These are phyloP conservation scores for Cyrtorhinus lividipennis DNA, from an alignment of 1,140 invertebrate species.

Conservation along the genomic window DNA sequence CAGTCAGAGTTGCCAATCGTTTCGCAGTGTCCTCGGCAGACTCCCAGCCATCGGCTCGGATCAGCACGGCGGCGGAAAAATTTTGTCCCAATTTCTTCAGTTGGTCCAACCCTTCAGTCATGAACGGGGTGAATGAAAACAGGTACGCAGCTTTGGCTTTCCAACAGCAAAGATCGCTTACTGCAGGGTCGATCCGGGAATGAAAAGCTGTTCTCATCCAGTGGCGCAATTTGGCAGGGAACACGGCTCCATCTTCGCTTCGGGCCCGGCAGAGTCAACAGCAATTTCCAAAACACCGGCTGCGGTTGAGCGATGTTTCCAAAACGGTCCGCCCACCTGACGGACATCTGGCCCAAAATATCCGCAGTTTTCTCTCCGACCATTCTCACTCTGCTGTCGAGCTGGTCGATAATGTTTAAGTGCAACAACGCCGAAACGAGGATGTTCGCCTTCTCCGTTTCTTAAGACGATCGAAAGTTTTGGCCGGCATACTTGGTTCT, in stretches of 20 bases:
- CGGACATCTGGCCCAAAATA: constrained; percentile 5
- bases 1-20: constrained; percentile 11
- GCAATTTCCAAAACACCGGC: constrained; percentile 15
- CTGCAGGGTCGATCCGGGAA: background rate
- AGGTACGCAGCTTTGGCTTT: constrained; percentile 11
- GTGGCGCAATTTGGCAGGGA: constrained; percentile 14
- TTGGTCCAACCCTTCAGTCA: constrained; percentile 13
- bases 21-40: background rate
- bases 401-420: constrained; percentile 12
- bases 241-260: constrained; percentile 11
- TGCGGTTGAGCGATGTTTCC: constrained; percentile 14
- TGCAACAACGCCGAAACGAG: constrained; percentile 17
- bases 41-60: constrained; percentile 19
- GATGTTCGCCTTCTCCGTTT: constrained; percentile 14
- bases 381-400: constrained; percentile 13
- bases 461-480: constrained; percentile 13
- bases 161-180: constrained; percentile 1
- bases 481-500: background rate
- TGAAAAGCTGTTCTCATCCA: constrained; percentile 20
- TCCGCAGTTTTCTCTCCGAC: constrained; percentile 15
- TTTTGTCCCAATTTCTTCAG: background rate
- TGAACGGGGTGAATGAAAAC: constrained; percentile 13
- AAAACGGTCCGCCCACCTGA: constrained; percentile 6
- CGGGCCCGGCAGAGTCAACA: constrained; percentile 10
- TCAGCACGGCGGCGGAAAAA: constrained; percentile 18